Conservation (phyloP, 1,140 invertebrate species). For the Macrostomum lignano region DNA sequence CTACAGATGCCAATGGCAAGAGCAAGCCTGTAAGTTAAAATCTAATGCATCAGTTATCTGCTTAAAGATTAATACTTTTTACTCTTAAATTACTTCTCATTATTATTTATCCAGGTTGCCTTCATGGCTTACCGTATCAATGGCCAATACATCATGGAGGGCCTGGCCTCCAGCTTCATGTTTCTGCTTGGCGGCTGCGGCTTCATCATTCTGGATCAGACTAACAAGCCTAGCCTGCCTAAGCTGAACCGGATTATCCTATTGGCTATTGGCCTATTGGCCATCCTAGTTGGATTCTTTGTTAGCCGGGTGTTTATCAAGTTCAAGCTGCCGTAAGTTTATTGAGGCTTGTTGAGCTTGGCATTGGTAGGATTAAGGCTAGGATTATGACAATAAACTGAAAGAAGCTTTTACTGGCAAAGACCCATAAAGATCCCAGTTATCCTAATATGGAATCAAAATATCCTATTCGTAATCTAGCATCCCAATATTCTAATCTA, state of each 20-base stretch:
- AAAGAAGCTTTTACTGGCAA: too few relatives aligned
- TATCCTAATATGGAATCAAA: too few relatives aligned
- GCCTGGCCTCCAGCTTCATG: conserved; percentile 71
- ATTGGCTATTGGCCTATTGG: conserved; percentile 64
- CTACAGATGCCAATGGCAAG: conserved; percentile 79
- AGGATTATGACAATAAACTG: too few relatives aligned
- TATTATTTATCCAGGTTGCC: conserved; percentile 40
- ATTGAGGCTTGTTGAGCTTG: background rate
- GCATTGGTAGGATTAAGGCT: too few relatives aligned
- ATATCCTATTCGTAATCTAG: too few relatives aligned
- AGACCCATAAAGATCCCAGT: too few relatives aligned
- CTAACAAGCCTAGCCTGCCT: conserved; percentile 46
- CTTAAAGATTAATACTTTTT: conserved; percentile 11
- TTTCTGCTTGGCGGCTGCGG: conserved; percentile 79
- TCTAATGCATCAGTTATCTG: too few relatives aligned
- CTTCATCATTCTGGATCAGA: conserved; percentile 74
- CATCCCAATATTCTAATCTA: too few relatives aligned
- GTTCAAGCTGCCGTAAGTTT: conserved; percentile 57
- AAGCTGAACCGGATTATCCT: conserved; percentile 66
- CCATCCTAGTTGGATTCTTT: conserved; percentile 68
- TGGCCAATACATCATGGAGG: conserved; percentile 96
- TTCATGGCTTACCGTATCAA: conserved; percentile 95
- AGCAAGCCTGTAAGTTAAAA: conserved; percentile 56
- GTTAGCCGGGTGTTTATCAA: conserved; percentile 93
- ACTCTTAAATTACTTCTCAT: conserved; percentile 1